Conservation (phyloP, 2,797 vertebrate species). For the Xyrichtys novacula region DNA sequence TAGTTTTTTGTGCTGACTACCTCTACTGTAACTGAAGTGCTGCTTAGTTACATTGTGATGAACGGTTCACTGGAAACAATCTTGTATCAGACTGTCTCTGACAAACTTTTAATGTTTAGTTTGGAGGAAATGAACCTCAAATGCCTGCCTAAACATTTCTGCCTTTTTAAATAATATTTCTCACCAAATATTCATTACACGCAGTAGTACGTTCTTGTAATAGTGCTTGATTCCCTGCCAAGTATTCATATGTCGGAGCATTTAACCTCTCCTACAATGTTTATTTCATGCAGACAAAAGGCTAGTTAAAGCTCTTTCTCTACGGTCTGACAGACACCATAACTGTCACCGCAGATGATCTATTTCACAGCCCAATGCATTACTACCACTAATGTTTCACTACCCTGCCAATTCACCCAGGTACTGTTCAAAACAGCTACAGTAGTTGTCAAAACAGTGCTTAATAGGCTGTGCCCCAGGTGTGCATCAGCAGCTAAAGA, state of each 20-base stretch:
- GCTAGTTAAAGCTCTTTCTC: constrained; percentile 76
- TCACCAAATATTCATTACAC: constrained; percentile 50
- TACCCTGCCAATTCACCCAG: constrained; percentile 68
- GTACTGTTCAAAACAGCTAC: constrained; percentile 74
- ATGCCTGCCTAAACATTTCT: constrained; percentile 14
- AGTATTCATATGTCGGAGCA: constrained; percentile 73
- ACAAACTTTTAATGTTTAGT: constrained; percentile 13
- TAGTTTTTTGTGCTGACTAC: constrained; percentile 48
- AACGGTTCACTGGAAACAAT: constrained; percentile 17
- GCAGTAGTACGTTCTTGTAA: constrained; percentile 37
- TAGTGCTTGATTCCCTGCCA: constrained; percentile 60
- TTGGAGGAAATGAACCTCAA: constrained; percentile 14
- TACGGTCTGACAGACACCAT: constrained; percentile 72
- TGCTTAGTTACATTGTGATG: constrained; percentile 13
- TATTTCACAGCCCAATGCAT: constrained; percentile 73
- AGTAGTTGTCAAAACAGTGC: constrained; percentile 71
- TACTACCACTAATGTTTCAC: constrained; percentile 78
- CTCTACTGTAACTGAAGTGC: constrained; percentile 38
- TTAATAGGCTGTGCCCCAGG: constrained; percentile 76
- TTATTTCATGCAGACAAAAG: constrained; percentile 81
- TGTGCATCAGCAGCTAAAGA: constrained; percentile 85
- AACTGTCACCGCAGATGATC: constrained; percentile 77
- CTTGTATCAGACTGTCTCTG: constrained; percentile 12
- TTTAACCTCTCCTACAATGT: constrained; percentile 77
- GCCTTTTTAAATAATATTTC: constrained; percentile 31